Evolutionary conservation across 2,797 vertebrate species (phyloP), one percentile per base, ranked within the genome.

Genomic region (Chelon labrosus): DNA sequence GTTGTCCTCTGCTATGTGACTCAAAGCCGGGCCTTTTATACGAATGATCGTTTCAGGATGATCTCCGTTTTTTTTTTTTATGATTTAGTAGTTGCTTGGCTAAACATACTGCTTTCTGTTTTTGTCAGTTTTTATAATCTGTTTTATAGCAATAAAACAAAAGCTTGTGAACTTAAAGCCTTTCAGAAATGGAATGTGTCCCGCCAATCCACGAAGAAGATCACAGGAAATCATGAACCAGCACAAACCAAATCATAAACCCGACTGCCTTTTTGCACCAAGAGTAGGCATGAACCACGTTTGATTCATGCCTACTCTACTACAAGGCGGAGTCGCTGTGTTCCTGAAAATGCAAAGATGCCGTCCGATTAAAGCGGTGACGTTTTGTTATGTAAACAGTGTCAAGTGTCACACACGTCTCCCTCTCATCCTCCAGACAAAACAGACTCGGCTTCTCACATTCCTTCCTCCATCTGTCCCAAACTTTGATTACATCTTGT

Each of bases 321-420:
- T 74, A 71, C 31, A 19, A 63, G 54, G 19, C 41, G 60, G 69
- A 58, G 46, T 64, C 19, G 12, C 13, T 52, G 70, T 76, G 20
- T 78, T 81, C 74, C 63, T 82, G 60, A 84, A 87, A 87, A 80
- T 37, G 59, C 60, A 63, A 49, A 46, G 65, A 84, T 88, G 80
- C 86, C 84, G 64, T 84, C 50, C 70, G 64, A 85, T 82, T 83
- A 72, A 37, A 62, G 79, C 38, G 20, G 76, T 85, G 89, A 91
- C 84, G 85, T 79, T 82, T 83, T 92, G 87, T 92, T 90, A 84
- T 91, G 85, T 88, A 91, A 93, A 93, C 84, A 82, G 73, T 89
- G 88, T 92, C 87, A 86, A 82, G 80, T 88, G 90, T 89, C 69
- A 59, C 83, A 81, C 83, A 89, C 79, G 79, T 92, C 85, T 82